Percentiles rank a stretch among this genome's conserved stretches.
These are phyloP conservation scores for Panagrolaimus sp. DNA, from an alignment of 1,140 invertebrate species.

Conservation along the genomic window DNA sequence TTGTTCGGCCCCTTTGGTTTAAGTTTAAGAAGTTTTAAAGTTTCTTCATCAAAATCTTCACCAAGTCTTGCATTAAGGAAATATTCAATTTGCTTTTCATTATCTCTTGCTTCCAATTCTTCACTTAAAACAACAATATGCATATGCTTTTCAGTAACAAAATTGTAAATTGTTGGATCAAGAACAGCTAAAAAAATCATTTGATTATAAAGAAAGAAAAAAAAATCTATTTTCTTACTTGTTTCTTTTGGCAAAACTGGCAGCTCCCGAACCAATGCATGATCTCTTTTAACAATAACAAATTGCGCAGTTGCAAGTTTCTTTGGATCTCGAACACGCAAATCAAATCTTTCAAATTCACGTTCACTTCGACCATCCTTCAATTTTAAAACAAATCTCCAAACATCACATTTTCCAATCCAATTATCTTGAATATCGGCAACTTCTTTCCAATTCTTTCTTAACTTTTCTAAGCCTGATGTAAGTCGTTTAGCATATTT, in stretches of 20 bases:
- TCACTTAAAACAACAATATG: constrained; percentile 65
- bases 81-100: constrained; percentile 10
- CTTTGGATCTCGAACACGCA: constrained; percentile 38
- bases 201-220: constrained; percentile 23
- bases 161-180: constrained; percentile 55
- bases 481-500: constrained; percentile 72
- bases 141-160: constrained; percentile 67
- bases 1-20: neutral
- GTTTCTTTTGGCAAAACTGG: neutral
- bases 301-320: constrained; percentile 45
- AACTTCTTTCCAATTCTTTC: constrained; percentile 71
- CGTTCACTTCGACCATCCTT: constrained; percentile 45
- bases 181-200: neutral
- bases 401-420: constrained; percentile 86
- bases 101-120: neutral
- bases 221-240: constrained; percentile 8
- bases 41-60: neutral
- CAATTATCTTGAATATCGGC: constrained; percentile 83
- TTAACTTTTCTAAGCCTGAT: constrained; percentile 69
- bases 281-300: constrained; percentile 37
- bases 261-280: constrained; percentile 36
- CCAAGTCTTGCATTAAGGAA: constrained; percentile 32
- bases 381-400: constrained; percentile 71
- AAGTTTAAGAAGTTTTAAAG: neutral
- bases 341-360: constrained; percentile 37